Conservation (phyloP, 2,797 vertebrate species). For the Halcyon leucocephala region DNA sequence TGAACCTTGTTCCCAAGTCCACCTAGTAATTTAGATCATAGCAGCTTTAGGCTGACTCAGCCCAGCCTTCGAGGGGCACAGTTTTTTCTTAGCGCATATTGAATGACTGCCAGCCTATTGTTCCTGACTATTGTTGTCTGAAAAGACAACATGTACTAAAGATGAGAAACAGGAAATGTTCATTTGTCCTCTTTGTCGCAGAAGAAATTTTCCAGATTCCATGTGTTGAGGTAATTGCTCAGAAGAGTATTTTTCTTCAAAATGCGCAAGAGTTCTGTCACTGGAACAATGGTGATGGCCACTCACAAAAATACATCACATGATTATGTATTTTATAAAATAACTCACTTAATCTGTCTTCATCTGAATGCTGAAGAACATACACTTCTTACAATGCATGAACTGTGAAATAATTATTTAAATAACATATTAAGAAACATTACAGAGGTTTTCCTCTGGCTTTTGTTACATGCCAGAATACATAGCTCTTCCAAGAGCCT, state of each 20-base stretch:
- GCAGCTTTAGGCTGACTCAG: slow-evolving; percentile 72
- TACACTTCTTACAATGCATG: background rate
- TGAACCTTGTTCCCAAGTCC: slow-evolving; percentile 56
- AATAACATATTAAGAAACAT: background rate
- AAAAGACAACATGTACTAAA: slow-evolving; percentile 83
- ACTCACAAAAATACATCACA: background rate
- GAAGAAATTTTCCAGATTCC: slow-evolving; percentile 80
- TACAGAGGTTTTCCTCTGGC: background rate
- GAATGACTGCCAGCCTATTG: slow-evolving; percentile 80
- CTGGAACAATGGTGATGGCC: background rate
- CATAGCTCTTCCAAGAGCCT: background rate
- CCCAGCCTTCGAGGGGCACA: slow-evolving; percentile 44
- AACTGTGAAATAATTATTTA: background rate
- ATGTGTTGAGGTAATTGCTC: slow-evolving; percentile 76
- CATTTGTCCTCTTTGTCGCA: slow-evolving; percentile 71
- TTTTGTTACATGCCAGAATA: background rate
- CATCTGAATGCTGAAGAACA: background rate
- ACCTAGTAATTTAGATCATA: slow-evolving; percentile 57
- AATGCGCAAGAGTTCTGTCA: slow-evolving; percentile 24
- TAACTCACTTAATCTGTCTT: background rate
- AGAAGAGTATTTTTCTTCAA: slow-evolving; percentile 37
- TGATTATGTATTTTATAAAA: background rate
- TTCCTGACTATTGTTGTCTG: slow-evolving; percentile 81
- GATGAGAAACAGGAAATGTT: slow-evolving; percentile 83
- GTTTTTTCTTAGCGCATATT: slow-evolving; percentile 53